phyloP scores from a whole-genome alignment of 2,797 vertebrate genomes.

The Steatocranus sp. region DNA sequence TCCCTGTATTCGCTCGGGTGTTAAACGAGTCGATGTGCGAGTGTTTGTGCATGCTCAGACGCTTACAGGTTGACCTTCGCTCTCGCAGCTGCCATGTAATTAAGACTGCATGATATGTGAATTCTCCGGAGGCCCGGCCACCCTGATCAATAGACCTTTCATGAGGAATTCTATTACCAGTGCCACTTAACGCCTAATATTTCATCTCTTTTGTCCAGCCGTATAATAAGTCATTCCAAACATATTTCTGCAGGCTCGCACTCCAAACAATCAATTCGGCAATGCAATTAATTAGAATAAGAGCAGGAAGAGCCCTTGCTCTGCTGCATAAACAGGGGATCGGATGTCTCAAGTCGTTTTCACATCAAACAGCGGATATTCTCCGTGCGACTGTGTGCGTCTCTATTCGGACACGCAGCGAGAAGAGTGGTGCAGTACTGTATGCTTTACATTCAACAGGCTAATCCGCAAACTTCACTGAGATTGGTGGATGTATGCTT shows the following conservation, averaged over 20 bases:
- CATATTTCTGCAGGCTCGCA: slow-evolving; percentile 65
- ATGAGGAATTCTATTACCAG: slow-evolving; percentile 77
- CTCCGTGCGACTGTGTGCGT: neutral
- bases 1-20: neutral
- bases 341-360: slow-evolving; percentile 38
- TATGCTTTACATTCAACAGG: neutral
- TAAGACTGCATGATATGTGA: slow-evolving; percentile 71
- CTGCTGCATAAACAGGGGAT: slow-evolving; percentile 36
- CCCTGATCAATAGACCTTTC: slow-evolving; percentile 78
- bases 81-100: slow-evolving; percentile 64
- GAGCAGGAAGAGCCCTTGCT: slow-evolving; percentile 54
- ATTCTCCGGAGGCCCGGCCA: slow-evolving; percentile 61
- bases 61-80: slow-evolving; percentile 45
- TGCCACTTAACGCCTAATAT: slow-evolving; percentile 81
- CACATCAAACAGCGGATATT: slow-evolving; percentile 19
- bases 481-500: neutral
- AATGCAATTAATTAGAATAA: slow-evolving; percentile 70
- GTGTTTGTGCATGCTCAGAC: neutral
- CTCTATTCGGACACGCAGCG: neutral
- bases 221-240: slow-evolving; percentile 76
- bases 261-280: slow-evolving; percentile 76
- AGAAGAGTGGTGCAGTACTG: neutral
- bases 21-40: neutral
- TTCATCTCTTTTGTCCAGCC: slow-evolving; percentile 76
- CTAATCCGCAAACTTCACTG: neutral